A percentile compares a stretch with the other conserved stretches of the same genome.
Conservation (phyloP, 53 echinoderm and acorn worm genomes). For the Arbacia lixula region DNA sequence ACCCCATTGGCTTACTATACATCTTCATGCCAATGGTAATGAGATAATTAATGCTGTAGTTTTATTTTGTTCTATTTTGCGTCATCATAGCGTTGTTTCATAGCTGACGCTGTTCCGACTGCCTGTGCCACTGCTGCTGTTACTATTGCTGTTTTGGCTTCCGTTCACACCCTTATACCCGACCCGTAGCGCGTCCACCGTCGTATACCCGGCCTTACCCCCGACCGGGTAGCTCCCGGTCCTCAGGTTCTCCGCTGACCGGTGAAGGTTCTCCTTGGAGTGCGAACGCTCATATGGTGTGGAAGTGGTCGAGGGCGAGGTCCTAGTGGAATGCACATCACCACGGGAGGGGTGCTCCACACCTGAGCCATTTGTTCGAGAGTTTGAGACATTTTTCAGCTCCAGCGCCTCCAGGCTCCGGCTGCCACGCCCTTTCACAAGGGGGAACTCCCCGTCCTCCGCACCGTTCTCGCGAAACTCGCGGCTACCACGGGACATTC, state of each 20-base stretch:
- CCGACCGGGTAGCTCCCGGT: background rate
- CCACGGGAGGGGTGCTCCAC: background rate
- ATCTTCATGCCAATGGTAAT: no score
- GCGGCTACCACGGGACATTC: background rate
- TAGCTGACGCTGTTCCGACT: constrained; percentile 38
- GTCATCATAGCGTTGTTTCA: constrained; percentile 54
- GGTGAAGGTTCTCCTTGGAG: constrained; percentile 29
- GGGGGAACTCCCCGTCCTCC: constrained; percentile 1
- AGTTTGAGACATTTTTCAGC: constrained; percentile 31
- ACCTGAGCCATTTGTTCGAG: background rate
- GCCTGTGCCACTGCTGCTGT: constrained; percentile 13
- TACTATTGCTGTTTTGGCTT: constrained; percentile 5
- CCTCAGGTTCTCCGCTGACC: constrained; percentile 42
- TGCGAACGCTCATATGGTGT: constrained; percentile 5
- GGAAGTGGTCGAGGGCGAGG: background rate
- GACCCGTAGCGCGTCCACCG: constrained; percentile 19
- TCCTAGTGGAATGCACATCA: constrained; percentile 24
- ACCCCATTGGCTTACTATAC: no score
- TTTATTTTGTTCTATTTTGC: no score
- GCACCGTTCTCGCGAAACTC: constrained; percentile 28
- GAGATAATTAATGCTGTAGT: no score
- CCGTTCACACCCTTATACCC: constrained; percentile 27
- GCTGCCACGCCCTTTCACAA: constrained; percentile 35
- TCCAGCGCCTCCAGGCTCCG: constrained; percentile 44
- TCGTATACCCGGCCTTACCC: constrained; percentile 24